Conservation (phyloP, 2,797 vertebrate species). For the Anas georgica region DNA sequence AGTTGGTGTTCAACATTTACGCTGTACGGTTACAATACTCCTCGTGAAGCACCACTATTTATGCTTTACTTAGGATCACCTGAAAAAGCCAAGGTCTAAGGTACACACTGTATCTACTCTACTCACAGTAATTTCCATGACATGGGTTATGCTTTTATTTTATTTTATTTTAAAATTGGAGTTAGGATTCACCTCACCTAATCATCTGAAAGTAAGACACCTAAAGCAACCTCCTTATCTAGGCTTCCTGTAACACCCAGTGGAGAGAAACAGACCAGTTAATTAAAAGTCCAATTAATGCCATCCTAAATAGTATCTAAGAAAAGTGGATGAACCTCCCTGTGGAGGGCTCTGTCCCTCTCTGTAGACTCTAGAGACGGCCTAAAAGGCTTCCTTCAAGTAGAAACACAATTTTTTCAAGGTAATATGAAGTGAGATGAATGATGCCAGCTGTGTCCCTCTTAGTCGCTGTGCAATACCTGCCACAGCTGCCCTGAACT, state of each 20-base stretch:
- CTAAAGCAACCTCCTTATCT: neutral
- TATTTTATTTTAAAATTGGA: neutral
- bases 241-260: neutral
- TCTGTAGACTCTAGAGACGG: neutral
- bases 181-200: neutral
- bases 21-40: neutral
- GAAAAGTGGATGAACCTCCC: neutral
- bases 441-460: neutral
- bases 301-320: neutral
- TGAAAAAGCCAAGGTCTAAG: neutral
- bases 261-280: neutral
- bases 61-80: neutral
- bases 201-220: neutral
- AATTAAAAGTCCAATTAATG: neutral
- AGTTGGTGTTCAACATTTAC: conserved; percentile 7
- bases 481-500: neutral
- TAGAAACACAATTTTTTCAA: neutral
- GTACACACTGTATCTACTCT: neutral
- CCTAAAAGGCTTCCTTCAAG: neutral
- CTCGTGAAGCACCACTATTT: neutral
- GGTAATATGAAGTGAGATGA: neutral
- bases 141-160: neutral
- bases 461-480: neutral
- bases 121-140: neutral
- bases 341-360: neutral